Base-by-base conservation (phyloP, 2,113 vertebrate species). In the Saguinus midas region DNA sequence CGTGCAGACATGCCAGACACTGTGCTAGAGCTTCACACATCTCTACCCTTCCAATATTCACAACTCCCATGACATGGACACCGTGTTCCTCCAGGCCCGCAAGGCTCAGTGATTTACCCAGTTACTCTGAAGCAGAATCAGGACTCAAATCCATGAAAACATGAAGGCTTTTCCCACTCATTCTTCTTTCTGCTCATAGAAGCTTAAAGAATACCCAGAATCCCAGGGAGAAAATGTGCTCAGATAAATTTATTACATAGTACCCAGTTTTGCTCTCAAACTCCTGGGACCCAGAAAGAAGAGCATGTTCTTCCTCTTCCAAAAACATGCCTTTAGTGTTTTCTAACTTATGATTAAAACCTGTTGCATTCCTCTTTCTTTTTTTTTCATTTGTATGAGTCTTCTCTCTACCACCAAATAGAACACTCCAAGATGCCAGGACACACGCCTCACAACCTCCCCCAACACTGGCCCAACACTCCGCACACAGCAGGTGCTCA, bases 401-500 rank as follows among this genome's bases (percentile, higher is more conserved):
- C 84, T 83, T 35, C 73, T 75, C n/a, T 48, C 55, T 45, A 21
- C 11, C 18, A 21, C 37, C 40, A 72, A 29, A 23, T 27, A 37
- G 58, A 73, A 16, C 13, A 82, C 25, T 20, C 11, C 37, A 55
- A 45, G 27, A 45, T 55, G 23, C 61, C 80, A 68, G 45, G 52
- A 45, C 25, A 45, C 32, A n/a, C 1, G 1, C 27, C 8, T 16
- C 21, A 4, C 0, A 1, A 23, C 12, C 10, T 40, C 35, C 81
- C 6, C 10, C 13, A 32, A 43, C 43, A 25, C 0, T 13, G n/a
- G 9, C 20, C 70, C 35, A 0, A 20, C 10, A 17, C 45, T 25
- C 55, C 0, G 12, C 61, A 87, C 68, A 66, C 8, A 35, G 92
- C 4, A 29, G 3, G 52, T 3, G 8, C 52, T 93, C 58, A 17